These are phyloP conservation scores for Perdita meconis DNA, from an alignment of 2,888 invertebrate genomes.

Conservation along the genomic window DNA sequence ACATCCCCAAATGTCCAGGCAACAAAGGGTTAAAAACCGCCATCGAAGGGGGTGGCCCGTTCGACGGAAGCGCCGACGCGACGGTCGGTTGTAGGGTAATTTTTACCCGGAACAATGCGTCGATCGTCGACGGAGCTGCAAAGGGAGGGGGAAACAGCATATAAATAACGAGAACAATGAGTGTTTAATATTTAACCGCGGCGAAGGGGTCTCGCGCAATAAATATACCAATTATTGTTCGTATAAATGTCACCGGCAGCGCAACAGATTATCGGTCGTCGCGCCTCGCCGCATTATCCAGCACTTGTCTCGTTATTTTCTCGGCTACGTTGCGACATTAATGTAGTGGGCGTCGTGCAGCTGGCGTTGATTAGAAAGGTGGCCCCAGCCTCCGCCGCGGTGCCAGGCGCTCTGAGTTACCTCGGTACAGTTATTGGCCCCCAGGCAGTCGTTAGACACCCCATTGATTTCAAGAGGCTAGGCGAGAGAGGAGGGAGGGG, in stretches of 20 bases:
- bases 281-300: conserved; percentile 42
- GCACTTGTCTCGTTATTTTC: conserved; percentile 62
- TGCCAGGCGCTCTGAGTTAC: conserved; percentile 19
- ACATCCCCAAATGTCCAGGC: too few species aligned
- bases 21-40: too few species aligned
- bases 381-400: not conserved
- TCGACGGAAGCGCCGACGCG: too few species aligned
- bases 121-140: conserved; percentile 19
- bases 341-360: conserved; percentile 43
- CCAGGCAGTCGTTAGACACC: conserved; percentile 67
- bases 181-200: conserved; percentile 41
- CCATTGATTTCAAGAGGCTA: conserved; percentile 69
- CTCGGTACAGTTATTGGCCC: conserved; percentile 61
- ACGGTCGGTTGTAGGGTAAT: conserved; percentile 4
- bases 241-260: conserved; percentile 59
- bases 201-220: conserved; percentile 21
- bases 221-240: conserved; percentile 60
- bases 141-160: too few species aligned
- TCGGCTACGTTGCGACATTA: conserved; percentile 50
- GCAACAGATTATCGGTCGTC: conserved; percentile 44
- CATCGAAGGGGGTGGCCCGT: too few species aligned
- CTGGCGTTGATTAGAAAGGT: conserved; percentile 70
- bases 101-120: conserved; percentile 28
- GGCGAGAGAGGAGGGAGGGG: too few species aligned
- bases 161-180: conserved; percentile 38